Evolutionary conservation across 1,140 invertebrate genomes (phyloP).

Genomic region (Drosophila funebris): DNA sequence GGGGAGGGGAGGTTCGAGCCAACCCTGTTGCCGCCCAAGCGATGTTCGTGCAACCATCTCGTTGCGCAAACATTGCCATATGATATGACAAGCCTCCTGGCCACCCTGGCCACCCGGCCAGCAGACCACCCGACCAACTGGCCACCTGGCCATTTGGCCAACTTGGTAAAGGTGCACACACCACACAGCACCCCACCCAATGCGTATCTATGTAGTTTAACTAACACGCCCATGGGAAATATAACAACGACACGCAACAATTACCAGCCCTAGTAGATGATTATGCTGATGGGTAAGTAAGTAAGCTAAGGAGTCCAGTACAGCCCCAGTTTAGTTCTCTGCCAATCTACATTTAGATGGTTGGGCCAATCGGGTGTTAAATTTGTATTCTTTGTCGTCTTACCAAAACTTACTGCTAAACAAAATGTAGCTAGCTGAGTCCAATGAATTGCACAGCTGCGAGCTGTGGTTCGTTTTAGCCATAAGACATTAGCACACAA

Average conservation of each 20-base stretch:
- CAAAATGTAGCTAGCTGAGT: slow-evolving; percentile 33
- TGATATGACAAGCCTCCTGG: slow-evolving; percentile 57
- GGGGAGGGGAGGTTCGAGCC: not conserved
- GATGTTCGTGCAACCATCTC: slow-evolving; percentile 59
- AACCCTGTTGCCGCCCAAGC: slow-evolving; percentile 20
- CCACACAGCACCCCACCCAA: slow-evolving; percentile 5
- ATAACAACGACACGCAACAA: slow-evolving; percentile 76
- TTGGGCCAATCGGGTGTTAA: slow-evolving; percentile 6
- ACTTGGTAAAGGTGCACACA: slow-evolving; percentile 19
- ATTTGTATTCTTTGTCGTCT: slow-evolving; percentile 4
- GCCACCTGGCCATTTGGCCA: slow-evolving; percentile 1
- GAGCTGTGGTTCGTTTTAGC: not conserved
- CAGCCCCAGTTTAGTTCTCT: not conserved
- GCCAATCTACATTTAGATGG: slow-evolving; percentile 14
- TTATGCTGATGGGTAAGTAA: slow-evolving; percentile 27
- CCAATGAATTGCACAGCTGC: not conserved
- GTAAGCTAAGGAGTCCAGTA: too few species aligned
- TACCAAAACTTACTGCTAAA: not conserved
- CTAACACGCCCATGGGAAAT: slow-evolving; percentile 75
- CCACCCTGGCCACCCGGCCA: slow-evolving; percentile 13
- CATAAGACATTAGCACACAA: slow-evolving; percentile 27
- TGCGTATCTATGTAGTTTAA: slow-evolving; percentile 22
- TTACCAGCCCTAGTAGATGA: slow-evolving; percentile 51
- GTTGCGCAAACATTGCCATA: slow-evolving; percentile 77
- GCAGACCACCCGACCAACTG: slow-evolving; percentile 2